phyloP scores from a whole-genome alignment of 2,113 vertebrate species.

The Lampris incognitus region DNA sequence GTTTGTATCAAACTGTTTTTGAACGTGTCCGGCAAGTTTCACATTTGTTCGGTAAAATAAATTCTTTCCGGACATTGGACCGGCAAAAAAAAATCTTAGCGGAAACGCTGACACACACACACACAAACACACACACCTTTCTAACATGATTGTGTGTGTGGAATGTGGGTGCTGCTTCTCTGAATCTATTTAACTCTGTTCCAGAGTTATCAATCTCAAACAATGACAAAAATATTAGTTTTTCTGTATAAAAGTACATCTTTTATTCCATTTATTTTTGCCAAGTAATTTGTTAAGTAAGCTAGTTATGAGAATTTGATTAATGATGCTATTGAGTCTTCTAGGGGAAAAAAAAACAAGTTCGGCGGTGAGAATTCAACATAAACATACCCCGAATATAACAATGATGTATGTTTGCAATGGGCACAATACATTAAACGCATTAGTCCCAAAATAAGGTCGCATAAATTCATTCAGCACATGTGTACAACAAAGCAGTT shows the following conservation, averaged over 20 bases:
- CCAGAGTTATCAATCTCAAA: conserved; percentile 13
- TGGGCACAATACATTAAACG: too few relatives aligned
- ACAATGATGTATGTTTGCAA: too few relatives aligned
- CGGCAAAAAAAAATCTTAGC: too few relatives aligned
- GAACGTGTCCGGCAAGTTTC: too few relatives aligned
- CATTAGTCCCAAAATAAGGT: too few relatives aligned
- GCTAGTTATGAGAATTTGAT: background rate
- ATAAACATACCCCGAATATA: too few relatives aligned
- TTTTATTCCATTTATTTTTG: background rate
- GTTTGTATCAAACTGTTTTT: too few relatives aligned
- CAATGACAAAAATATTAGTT: background rate
- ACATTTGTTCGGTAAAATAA: too few relatives aligned
- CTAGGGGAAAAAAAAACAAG: background rate
- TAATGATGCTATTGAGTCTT: background rate
- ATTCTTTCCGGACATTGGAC: too few relatives aligned
- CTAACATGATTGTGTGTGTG: conserved; percentile 43
- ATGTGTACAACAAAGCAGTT: background rate
- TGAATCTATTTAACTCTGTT: conserved; percentile 28
- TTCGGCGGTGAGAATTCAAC: background rate
- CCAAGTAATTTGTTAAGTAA: background rate
- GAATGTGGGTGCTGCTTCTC: conserved; percentile 40
- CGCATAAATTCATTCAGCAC: background rate
- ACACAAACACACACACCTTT: background rate
- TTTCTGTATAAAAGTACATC: too few relatives aligned
- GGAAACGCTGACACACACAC: conserved; percentile 8